Base-by-base conservation (phyloP, 2,797 vertebrate species). In the Hoplostethus atlanticus region DNA sequence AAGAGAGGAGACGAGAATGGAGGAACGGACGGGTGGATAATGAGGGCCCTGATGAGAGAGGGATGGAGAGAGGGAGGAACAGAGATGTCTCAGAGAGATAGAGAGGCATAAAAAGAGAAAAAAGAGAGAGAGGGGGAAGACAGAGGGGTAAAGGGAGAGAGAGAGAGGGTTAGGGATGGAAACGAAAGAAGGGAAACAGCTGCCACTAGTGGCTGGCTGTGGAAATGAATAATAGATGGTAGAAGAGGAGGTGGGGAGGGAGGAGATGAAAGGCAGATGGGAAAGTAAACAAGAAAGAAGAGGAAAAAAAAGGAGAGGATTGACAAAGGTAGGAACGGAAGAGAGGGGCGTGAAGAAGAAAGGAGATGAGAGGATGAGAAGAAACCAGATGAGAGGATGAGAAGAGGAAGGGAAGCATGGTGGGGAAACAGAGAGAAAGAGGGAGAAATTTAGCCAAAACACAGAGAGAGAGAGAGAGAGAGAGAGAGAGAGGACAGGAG, bases 1-100 rank as follows among this genome's bases (percentile, higher is more conserved):
- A 56, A 51, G 47, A 63, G 65, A 61, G 65, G 54, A 58, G 63
- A 64, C 30, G 31, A 69, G 42, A 79, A 71, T 21, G 48, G 48
- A 55, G 71, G 51, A 71, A 50, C 2, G 17, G 36, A 53, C 60
- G 83, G 74, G 51, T 59, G 73, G 70, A 84, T 89, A 89, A 92
- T 89, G 89, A 88, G 86, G 80, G 77, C 76, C 82, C 80, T 91
- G 85, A 93, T 89, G 88, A 89, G 88, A 83, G 64, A 70, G 51
- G 66, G 70, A 80, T 75, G 68, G 73, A 71, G 65, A 82, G 79
- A 64, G 16, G 52, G 58, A 8, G 55, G 73, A 87, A 90, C 82
- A 82, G 71, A 85, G 80, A 80, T 6, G 46, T 81, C 73, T 81
- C 70, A 17, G 73, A 13, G 13, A 77, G 80, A 80, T 69, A 3